These are phyloP conservation scores for Zaprionus davidi DNA, from an alignment of 1,140 invertebrate species.

Conservation along the genomic window DNA sequence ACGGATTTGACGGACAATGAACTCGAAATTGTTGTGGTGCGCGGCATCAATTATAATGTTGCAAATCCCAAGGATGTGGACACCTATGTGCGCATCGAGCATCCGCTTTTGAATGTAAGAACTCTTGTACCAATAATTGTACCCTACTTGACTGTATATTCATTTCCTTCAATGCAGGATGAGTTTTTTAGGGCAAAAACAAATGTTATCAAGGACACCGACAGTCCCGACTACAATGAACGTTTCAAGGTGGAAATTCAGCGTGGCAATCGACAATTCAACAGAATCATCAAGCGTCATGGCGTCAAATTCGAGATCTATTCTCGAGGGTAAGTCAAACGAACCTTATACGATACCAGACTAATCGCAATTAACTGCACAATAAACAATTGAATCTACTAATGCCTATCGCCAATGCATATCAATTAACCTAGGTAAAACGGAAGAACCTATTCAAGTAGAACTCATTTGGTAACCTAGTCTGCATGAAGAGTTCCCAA, in stretches of 20 bases:
- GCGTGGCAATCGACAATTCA: slow-evolving; percentile 91
- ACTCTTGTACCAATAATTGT: too few relatives aligned
- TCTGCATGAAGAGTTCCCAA: background rate
- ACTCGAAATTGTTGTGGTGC: slow-evolving; percentile 93
- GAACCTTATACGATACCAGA: background rate
- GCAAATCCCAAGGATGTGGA: slow-evolving; percentile 94
- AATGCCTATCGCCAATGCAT: slow-evolving; percentile 40
- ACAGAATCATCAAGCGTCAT: slow-evolving; percentile 94
- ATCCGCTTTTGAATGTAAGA: slow-evolving; percentile 94
- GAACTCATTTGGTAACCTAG: slow-evolving; percentile 7
- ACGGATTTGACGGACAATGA: slow-evolving; percentile 96
- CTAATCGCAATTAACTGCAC: slow-evolving; percentile 16
- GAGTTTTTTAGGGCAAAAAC: slow-evolving; percentile 91
- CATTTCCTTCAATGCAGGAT: slow-evolving; percentile 86
- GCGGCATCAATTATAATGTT: slow-evolving; percentile 95
- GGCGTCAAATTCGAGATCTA: slow-evolving; percentile 95
- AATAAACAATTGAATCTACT: slow-evolving; percentile 31
- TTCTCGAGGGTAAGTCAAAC: slow-evolving; percentile 92
- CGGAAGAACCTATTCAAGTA: slow-evolving; percentile 8
- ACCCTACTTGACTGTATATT: background rate
- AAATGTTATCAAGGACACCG: slow-evolving; percentile 91
- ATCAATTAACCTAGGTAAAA: slow-evolving; percentile 31
- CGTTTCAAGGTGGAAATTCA: slow-evolving; percentile 92
- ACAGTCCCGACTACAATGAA: slow-evolving; percentile 95
- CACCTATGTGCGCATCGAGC: slow-evolving; percentile 97